Conservation (phyloP, 2,888 invertebrate species). For the Apamea monoglypha region DNA sequence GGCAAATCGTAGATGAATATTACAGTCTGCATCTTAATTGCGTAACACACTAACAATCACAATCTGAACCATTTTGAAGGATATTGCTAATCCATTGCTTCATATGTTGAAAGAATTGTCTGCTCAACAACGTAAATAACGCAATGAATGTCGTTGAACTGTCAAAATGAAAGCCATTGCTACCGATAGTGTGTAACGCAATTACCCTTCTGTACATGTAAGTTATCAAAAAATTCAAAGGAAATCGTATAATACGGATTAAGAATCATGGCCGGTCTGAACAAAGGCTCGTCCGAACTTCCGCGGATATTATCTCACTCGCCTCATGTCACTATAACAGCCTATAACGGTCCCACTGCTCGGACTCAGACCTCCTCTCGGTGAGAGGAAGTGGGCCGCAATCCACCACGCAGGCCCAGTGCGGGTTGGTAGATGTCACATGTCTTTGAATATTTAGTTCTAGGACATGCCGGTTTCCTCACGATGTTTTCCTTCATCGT, state of each 20-base stretch:
- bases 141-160: not conserved
- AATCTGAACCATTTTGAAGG: not conserved
- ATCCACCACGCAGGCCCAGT: not conserved
- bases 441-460: not conserved
- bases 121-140: not conserved
- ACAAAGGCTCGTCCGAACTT: not conserved
- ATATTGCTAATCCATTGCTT: not conserved
- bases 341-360: not conserved
- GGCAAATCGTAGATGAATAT: not conserved
- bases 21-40: not conserved
- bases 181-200: not conserved
- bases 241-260: not conserved
- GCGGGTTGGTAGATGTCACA: not conserved
- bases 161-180: not conserved
- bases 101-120: not conserved
- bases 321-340: not conserved
- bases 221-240: not conserved
- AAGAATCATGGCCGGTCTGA: not conserved
- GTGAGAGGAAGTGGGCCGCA: not conserved
- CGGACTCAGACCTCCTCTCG: not conserved
- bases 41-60: not conserved
- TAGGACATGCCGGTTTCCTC: not conserved
- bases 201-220: not conserved
- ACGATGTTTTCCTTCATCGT: not conserved
- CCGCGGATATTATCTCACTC: not conserved